Percentiles rank a stretch among this genome's conserved stretches.
phyloP scores from a whole-genome alignment of 2,113 vertebrate genomes.

The Campylomormyrus numenius region DNA sequence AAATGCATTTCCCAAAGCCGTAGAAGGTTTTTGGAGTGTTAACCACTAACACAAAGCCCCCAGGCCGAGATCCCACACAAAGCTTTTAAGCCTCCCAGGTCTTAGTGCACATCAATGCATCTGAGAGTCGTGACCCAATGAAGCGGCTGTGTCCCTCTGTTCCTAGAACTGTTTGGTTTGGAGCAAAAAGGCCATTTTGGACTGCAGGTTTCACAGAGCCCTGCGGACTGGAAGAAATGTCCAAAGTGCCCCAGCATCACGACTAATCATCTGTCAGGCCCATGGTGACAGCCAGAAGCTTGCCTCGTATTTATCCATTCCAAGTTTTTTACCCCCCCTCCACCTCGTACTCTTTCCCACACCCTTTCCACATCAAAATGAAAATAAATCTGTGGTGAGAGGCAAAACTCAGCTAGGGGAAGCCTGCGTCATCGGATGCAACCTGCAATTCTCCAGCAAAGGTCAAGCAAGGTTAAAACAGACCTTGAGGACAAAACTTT shows the following conservation, averaged over 20 bases:
- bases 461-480: not conserved
- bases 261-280: not conserved
- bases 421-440: not conserved
- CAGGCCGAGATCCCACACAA: slow-evolving; percentile 52
- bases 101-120: slow-evolving; percentile 21
- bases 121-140: not conserved
- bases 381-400: not conserved
- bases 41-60: slow-evolving; percentile 54
- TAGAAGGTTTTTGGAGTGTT: slow-evolving; percentile 46
- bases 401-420: not conserved
- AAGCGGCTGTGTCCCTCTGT: not conserved
- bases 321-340: not conserved
- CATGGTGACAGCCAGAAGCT: slow-evolving; percentile 15
- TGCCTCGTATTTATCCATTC: not conserved
- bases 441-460: not conserved
- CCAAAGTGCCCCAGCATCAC: not conserved
- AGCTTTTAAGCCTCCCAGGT: slow-evolving; percentile 53
- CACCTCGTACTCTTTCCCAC: not conserved
- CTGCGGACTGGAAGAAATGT: not conserved
- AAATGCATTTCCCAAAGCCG: slow-evolving; percentile 30
- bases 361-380: not conserved
- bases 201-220: not conserved
- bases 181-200: not conserved
- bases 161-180: not conserved
- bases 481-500: not conserved